These are phyloP conservation scores for Oeneis ivallda DNA, from an alignment of 2,888 invertebrate species.

Conservation along the genomic window DNA sequence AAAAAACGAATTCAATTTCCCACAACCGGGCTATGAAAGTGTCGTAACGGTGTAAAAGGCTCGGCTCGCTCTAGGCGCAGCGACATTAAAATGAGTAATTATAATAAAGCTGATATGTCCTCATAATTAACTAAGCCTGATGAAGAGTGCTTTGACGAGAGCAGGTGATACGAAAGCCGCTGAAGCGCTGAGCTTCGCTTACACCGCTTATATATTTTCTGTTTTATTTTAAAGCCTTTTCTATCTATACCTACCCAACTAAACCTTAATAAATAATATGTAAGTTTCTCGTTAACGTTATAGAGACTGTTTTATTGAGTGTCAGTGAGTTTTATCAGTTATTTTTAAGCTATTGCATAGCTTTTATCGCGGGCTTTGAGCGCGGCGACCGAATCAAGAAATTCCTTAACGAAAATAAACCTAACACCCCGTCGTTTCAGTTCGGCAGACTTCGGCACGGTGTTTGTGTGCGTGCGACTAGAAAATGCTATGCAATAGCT, in stretches of 20 bases:
- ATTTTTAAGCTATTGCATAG: too few relatives aligned
- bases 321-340: too few relatives aligned
- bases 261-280: too few relatives aligned
- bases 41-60: conserved; percentile 48
- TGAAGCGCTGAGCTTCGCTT: conserved; percentile 39
- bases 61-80: conserved; percentile 65
- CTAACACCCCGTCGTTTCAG: too few relatives aligned
- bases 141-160: conserved; percentile 76
- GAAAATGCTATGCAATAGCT: too few relatives aligned
- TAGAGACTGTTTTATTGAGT: too few relatives aligned
- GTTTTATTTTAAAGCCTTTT: background rate
- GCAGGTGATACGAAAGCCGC: conserved; percentile 35
- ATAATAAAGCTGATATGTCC: conserved; percentile 80
- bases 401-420: too few relatives aligned
- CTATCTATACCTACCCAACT: background rate
- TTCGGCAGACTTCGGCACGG: too few relatives aligned
- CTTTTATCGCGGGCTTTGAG: too few relatives aligned
- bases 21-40: conserved; percentile 36
- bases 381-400: too few relatives aligned
- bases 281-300: too few relatives aligned
- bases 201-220: conserved; percentile 11
- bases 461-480: too few relatives aligned
- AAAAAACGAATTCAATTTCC: conserved; percentile 35
- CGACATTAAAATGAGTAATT: conserved; percentile 80
- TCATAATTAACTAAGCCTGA: conserved; percentile 79